These are phyloP conservation scores for Calameuta idolon DNA, from an alignment of 2,888 invertebrate genomes.

Conservation along the genomic window DNA sequence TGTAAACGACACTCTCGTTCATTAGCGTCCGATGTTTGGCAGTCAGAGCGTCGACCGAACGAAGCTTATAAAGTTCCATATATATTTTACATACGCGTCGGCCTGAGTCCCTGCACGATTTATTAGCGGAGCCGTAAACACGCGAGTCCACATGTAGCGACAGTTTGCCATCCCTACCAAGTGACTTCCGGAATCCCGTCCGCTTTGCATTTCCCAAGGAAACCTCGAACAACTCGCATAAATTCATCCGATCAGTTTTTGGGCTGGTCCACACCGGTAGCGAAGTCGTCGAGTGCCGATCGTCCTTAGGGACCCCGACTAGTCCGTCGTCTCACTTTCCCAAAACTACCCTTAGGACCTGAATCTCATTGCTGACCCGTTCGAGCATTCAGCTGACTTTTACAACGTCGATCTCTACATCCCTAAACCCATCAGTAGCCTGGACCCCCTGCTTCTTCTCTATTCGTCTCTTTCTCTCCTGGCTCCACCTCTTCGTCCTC, in stretches of 20 bases:
- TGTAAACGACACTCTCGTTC: constrained; percentile 55
- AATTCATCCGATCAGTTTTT: constrained; percentile 50
- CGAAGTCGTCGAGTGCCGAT: neutral
- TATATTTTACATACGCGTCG: neutral
- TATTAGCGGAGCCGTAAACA: neutral
- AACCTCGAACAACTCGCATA: constrained; percentile 50
- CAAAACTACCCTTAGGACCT: neutral
- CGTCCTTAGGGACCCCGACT: no score
- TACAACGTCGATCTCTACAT: neutral
- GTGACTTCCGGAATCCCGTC: neutral
- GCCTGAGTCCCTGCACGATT: neutral
- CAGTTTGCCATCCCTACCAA: neutral
- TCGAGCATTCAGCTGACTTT: neutral
- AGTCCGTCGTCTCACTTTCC: neutral
- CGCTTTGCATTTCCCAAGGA: constrained; percentile 16
- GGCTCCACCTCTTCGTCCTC: neutral
- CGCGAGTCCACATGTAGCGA: neutral
- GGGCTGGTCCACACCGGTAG: constrained; percentile 17
- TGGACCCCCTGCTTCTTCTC: constrained; percentile 9
- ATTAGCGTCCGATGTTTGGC: constrained; percentile 49
- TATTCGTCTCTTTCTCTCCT: neutral
- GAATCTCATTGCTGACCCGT: neutral
- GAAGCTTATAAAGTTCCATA: neutral
- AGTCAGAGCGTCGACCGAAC: neutral
- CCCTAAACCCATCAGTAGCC: neutral